Evolutionary conservation across 2,113 vertebrate genomes (phyloP).

Genomic region (Eonycteris spelaea): DNA sequence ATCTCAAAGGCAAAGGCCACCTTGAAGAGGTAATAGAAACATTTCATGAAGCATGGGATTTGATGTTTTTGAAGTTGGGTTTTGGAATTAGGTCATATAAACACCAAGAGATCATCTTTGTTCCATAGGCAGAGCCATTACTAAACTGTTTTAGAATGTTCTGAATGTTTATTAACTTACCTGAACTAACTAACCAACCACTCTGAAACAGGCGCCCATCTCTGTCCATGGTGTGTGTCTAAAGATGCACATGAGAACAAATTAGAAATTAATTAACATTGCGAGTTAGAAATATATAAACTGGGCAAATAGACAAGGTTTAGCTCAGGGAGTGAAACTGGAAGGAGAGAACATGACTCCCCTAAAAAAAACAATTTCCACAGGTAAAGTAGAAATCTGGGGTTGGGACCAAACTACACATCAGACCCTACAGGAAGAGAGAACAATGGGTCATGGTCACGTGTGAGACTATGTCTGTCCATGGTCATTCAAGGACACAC

Average conservation of each 20-base stretch:
- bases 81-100: background rate
- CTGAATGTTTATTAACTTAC: background rate
- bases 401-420: fast-evolving
- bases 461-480: background rate
- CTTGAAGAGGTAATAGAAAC: background rate
- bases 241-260: background rate
- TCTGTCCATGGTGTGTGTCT: background rate
- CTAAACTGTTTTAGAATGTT: background rate
- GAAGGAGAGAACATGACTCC: background rate
- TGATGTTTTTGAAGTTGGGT: background rate
- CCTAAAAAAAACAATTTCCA: background rate
- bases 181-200: background rate
- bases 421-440: background rate
- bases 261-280: background rate
- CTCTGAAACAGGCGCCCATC: background rate
- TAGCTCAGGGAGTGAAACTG: background rate
- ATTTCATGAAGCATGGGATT: background rate
- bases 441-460: background rate
- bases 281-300: background rate
- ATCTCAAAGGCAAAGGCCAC: background rate
- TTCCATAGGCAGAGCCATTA: background rate
- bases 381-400: background rate
- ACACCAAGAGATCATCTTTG: background rate
- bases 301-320: background rate
- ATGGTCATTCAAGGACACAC: background rate